Percentiles rank a stretch among this genome's conserved stretches.
phyloP scores from a whole-genome alignment of 2,888 invertebrate genomes.

The Lordiphosa andalusiaca region DNA sequence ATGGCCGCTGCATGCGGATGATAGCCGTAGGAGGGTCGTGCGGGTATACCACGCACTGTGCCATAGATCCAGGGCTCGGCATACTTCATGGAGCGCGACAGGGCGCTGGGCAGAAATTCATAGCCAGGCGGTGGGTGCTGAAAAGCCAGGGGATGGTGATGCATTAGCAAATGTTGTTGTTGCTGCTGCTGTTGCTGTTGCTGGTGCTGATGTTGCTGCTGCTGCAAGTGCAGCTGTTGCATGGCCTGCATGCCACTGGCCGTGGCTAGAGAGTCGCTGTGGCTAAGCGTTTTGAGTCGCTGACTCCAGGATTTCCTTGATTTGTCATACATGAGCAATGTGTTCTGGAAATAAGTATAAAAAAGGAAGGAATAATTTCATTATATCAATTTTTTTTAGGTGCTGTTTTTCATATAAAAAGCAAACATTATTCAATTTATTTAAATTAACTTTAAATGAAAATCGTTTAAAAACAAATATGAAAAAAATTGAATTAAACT shows the following conservation, averaged over 20 bases:
- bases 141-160: constrained; percentile 48
- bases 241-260: constrained; percentile 57
- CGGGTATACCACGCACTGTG: constrained; percentile 84
- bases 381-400: too few species aligned
- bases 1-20: constrained; percentile 70
- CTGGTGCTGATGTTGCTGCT: constrained; percentile 53
- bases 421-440: too few species aligned
- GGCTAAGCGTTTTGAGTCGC: constrained; percentile 83
- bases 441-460: too few species aligned
- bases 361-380: neutral
- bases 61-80: constrained; percentile 93
- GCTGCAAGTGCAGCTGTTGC: constrained; percentile 46
- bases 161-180: constrained; percentile 32
- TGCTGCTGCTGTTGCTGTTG: constrained; percentile 55
- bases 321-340: constrained; percentile 78
- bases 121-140: constrained; percentile 57
- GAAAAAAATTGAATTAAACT: too few species aligned
- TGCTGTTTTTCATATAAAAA: too few species aligned
- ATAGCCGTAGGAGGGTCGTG: constrained; percentile 79
- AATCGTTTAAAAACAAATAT: too few species aligned
- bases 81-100: constrained; percentile 91
- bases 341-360: constrained; percentile 30
- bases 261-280: constrained; percentile 79
- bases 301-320: constrained; percentile 87
- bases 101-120: constrained; percentile 82